Evolutionary conservation across 2,113 vertebrate genomes (phyloP), one percentile per base, ranked within the genome.

Genomic region (Dicentrarchus labrax): DNA sequence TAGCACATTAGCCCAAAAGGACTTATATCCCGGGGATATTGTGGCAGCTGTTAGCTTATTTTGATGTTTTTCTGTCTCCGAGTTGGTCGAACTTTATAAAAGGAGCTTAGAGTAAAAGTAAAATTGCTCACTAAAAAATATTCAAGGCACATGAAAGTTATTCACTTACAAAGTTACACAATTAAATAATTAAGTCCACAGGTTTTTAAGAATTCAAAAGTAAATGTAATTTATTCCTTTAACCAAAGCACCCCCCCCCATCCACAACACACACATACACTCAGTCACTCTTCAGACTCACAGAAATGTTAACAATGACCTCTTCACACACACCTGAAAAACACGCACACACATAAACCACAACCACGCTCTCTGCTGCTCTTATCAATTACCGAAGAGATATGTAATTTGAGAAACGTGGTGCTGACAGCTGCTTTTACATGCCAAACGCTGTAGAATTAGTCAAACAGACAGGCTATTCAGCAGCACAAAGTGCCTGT

Each of bases 401-500:
- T 70, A n/a, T 85, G 83, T 73, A 13, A 86, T 80, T 78, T 50
- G 74, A 73, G 66, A 36, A 82, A 45, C 8, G 12, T 8, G 16
- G 22, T 11, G 59, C 72, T 70, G 83, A 83, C 83, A 88, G 83
- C 70, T 82, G 84, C 74, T 86, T 73, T 70, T 73, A 84, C 68
- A 73, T 4, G 36, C 45, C 48, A 39, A 60, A 72, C 47, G 21
- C 81, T 51, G 76, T 47, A 16, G 65, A 78, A 76, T 86, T 36
- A 86, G 84, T 67, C 68, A 48, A 80, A 84, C 61, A 82, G 72
- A 69, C 72, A 48, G 36, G 57, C 47, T 38, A 45, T 69, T 86
- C 83, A 80, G 86, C 60, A 22, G 69, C 80, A 77, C 83, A 77
- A 72, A 75, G 78, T 71, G 86, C 36, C 80, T 75, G 83, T 88